Conservation (phyloP, 2,797 vertebrate genomes). For the Onychomys leucogaster region DNA sequence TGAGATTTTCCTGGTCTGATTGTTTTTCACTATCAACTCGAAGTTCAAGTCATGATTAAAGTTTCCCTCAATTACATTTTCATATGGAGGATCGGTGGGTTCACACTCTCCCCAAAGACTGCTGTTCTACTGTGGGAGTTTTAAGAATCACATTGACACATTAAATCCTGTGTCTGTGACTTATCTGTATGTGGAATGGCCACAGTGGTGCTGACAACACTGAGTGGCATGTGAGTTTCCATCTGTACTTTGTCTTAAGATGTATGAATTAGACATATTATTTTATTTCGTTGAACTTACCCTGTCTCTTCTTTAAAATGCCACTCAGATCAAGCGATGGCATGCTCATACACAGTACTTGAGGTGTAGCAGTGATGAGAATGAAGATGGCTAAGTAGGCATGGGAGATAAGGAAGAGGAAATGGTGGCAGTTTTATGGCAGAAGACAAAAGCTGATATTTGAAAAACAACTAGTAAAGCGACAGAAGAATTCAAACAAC, state of each 20-base stretch:
- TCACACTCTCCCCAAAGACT: background rate
- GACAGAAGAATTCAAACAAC: background rate
- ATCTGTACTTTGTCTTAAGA: background rate
- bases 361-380: background rate
- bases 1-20: background rate
- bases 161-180: conserved; percentile 60
- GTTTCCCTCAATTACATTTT: conserved; percentile 63
- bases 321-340: background rate
- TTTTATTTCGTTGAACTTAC: background rate
- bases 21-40: background rate
- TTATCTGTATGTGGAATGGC: background rate
- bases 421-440: too few relatives aligned
- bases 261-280: background rate
- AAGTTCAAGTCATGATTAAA: background rate
- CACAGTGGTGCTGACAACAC: too few relatives aligned
- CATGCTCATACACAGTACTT: background rate
- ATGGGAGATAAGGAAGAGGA: background rate
- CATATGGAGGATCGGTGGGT: conserved; percentile 27
- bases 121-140: conserved; percentile 41
- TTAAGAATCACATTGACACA: conserved; percentile 30
- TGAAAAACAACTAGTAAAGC: background rate
- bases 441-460: background rate
- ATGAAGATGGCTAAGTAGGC: background rate
- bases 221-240: background rate
- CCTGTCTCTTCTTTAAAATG: background rate